Percentiles rank a stretch among this genome's conserved stretches.
Evolutionary conservation across 2,797 vertebrate genomes (phyloP).

Genomic region (Chelmon rostratus): DNA sequence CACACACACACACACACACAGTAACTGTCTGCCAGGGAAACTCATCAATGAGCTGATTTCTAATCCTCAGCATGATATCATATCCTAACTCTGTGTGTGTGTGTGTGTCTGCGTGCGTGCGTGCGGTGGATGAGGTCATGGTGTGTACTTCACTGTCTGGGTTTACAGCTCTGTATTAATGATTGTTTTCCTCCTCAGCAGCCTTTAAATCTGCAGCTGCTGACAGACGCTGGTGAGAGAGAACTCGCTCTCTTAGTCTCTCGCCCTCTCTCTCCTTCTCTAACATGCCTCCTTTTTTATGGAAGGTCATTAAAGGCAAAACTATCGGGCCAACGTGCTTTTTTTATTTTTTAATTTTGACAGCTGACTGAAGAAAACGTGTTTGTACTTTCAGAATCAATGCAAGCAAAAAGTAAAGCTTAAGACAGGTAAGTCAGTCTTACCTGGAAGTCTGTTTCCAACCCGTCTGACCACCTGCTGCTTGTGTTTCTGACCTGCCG

Average conservation of each 20-base stretch:
- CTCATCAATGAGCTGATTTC: constrained; percentile 24
- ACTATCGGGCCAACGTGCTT: background rate
- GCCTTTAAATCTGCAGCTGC: constrained; percentile 43
- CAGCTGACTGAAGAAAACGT: background rate
- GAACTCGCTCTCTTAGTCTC: background rate
- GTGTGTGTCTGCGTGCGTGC: constrained; percentile 10
- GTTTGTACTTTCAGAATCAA: background rate
- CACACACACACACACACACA: background rate
- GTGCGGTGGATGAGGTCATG: constrained; percentile 31
- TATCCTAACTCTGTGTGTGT: constrained; percentile 12
- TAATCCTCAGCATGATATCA: constrained; percentile 32
- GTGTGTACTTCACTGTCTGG: constrained; percentile 11
- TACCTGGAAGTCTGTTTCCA: no score
- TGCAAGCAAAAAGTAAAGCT: no score
- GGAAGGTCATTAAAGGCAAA: background rate
- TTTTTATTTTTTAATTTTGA: background rate
- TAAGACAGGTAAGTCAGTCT: no score
- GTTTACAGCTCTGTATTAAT: constrained; percentile 3
- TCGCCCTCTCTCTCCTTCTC: background rate
- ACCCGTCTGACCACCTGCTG: no score
- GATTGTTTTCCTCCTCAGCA: constrained; percentile 13
- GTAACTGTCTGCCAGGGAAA: constrained; percentile 15
- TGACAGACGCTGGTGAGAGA: constrained; percentile 3
- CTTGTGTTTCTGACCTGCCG: no score
- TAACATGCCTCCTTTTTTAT: background rate